Base-by-base conservation (phyloP, 2,888 invertebrate species). In the Hoplodrina ambigua region DNA sequence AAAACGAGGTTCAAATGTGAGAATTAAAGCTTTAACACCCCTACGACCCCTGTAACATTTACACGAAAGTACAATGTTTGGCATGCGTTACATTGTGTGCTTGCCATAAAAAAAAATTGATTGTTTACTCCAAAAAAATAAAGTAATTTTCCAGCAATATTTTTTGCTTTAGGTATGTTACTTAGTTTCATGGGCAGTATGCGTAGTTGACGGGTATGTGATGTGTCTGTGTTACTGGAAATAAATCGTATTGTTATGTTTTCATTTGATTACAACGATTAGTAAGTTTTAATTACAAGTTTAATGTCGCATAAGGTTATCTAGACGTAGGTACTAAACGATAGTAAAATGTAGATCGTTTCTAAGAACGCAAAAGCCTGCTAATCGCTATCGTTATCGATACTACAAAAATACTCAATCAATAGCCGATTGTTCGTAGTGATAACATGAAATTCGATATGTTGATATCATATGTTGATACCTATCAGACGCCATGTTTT, bases 371-470 rank as follows among this genome's bases (percentile, higher is more conserved):
- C 50, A 60, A 44, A 49, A 58, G 55, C 11, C 46, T 63, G 58
- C 17, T 69, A 69, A 75, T 57, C 17, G 54, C 20, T 74, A 83
- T 78, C 72, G 63, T 63, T 74, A 70, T 81, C 78, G 54, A 63
- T 57, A 61, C 49, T 69, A 80, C 54, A 80, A 70, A 70, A 80
- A 64, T 60, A 77, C 59, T 69, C 63, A 52, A 69, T 73, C 63
- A 62, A 80, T 66, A 62, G 55, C 49, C 19, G 79, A 81, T 75
- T 69, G 83, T 60, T 81, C 63, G 37, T 62, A 54, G 33, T 65
- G 64, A 71, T 69, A 82, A 76, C 52, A 64, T 68, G 54, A 46
- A 64, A 64, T 58, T 50, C 52, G 68, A 67, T 70, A 70, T 54
- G 49, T n/a, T n/a, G n/a, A n/a, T n/a, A n/a, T n/a, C n/a, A n/a